A percentile compares a stretch with the other conserved stretches of the same genome.
Conservation (phyloP, 1,140 invertebrate genomes). For the Oreohelix idahoensis region DNA sequence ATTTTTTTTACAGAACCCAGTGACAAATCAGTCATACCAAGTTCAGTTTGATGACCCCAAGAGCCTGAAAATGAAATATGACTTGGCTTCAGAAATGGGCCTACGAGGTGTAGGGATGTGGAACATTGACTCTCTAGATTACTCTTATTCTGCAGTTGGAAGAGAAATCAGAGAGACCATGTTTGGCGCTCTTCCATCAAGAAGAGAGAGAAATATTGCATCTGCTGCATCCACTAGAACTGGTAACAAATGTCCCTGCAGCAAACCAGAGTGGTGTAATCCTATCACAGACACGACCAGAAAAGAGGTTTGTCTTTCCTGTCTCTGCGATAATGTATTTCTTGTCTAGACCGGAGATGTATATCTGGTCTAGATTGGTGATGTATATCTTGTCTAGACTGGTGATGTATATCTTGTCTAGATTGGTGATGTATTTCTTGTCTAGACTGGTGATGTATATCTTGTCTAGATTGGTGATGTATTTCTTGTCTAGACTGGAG, state of each 20-base stretch:
- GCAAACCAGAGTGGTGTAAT: constrained; percentile 41
- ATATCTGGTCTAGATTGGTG: no score
- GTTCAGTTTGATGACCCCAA: constrained; percentile 69
- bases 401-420: no score
- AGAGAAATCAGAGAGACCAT: constrained; percentile 48
- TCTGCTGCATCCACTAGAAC: not conserved
- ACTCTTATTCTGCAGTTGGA: constrained; percentile 49
- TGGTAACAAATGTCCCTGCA: constrained; percentile 42
- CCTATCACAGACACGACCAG: constrained; percentile 46
- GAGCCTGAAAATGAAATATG: constrained; percentile 66
- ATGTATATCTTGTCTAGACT: no score
- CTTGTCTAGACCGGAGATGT: no score
- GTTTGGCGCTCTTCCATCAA: constrained; percentile 62
- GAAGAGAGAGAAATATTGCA: not conserved
- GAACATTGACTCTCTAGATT: constrained; percentile 71
- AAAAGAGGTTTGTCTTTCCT: constrained; percentile 45
- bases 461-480: no score
- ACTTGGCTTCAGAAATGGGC: constrained; percentile 52
- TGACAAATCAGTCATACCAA: constrained; percentile 56
- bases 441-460: no score
- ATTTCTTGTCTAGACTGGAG: no score
- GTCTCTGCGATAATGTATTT: no score
- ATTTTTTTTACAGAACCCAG: constrained; percentile 39
- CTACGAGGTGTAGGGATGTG: constrained; percentile 73
- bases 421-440: no score